Percentiles rank a stretch among this genome's conserved stretches.
phyloP scores from a whole-genome alignment of 2,797 vertebrate species.

The Cyclopterus lumpus region DNA sequence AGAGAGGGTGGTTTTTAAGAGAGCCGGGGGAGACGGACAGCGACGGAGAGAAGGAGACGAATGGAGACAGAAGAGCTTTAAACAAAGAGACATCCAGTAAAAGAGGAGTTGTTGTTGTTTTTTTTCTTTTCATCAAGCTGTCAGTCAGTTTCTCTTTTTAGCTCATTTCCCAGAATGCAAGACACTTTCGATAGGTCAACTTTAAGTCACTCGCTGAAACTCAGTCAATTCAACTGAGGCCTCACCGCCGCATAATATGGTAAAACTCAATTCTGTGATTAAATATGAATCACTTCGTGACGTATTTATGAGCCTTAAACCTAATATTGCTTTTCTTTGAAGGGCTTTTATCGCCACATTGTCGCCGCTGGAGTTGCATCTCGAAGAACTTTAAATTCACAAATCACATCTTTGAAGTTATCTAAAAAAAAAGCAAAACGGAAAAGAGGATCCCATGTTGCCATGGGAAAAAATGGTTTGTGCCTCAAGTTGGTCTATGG shows the following conservation, averaged over 20 bases:
- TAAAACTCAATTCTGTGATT: slow-evolving; percentile 32
- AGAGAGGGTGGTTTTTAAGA: slow-evolving; percentile 52
- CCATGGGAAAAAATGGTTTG: not conserved
- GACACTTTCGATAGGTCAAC: slow-evolving; percentile 56
- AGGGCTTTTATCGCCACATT: slow-evolving; percentile 7
- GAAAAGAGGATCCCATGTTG: not conserved
- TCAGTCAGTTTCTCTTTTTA: slow-evolving; percentile 41
- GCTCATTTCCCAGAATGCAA: slow-evolving; percentile 49
- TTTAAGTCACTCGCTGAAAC: slow-evolving; percentile 42
- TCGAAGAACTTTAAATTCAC: slow-evolving; percentile 1
- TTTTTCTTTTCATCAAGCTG: slow-evolving; percentile 46
- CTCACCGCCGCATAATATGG: slow-evolving; percentile 18
- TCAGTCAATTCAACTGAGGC: slow-evolving; percentile 44
- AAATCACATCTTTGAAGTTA: not conserved
- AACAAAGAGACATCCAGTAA: slow-evolving; percentile 25
- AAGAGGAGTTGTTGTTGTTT: slow-evolving; percentile 2
- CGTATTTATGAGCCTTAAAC: slow-evolving; percentile 60
- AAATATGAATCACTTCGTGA: slow-evolving; percentile 54
- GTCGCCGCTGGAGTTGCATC: slow-evolving; percentile 11
- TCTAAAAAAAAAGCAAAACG: not conserved
- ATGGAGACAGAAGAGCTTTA: slow-evolving; percentile 40
- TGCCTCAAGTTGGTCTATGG: not conserved
- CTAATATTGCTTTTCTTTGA: slow-evolving; percentile 52
- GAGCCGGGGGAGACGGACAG: slow-evolving; percentile 32
- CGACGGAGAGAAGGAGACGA: slow-evolving; percentile 27